A percentile compares a stretch with the other conserved stretches of the same genome.
Evolutionary conservation across 37 sponge, comb jelly and placozoan species (phyloP).

Genomic region (Crambe crambe): DNA sequence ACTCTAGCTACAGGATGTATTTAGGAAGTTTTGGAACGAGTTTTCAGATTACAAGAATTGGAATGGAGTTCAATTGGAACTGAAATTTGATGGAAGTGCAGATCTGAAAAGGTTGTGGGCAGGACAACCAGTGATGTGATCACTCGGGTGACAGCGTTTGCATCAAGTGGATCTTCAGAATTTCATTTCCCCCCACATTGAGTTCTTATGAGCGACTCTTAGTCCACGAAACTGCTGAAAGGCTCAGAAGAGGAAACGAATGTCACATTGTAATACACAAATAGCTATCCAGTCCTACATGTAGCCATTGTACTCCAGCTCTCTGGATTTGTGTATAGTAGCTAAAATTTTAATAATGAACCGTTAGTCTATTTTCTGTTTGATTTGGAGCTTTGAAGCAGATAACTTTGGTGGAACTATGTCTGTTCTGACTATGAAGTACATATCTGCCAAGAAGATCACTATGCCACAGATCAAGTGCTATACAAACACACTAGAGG

Average conservation of each 20-base stretch:
- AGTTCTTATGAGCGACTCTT: constrained; percentile 63
- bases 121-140: background rate
- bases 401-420: background rate
- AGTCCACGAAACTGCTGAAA: constrained; percentile 76
- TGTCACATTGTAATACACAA: constrained; percentile 72
- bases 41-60: constrained; percentile 46
- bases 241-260: constrained; percentile 52
- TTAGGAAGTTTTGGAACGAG: constrained; percentile 77
- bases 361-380: too few relatives aligned
- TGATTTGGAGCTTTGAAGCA: background rate
- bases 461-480: constrained; percentile 26
- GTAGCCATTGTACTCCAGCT: background rate
- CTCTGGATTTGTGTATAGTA: background rate
- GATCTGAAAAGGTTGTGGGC: background rate
- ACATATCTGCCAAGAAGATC: constrained; percentile 70
- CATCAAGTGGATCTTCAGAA: background rate
- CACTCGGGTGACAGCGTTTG: constrained; percentile 44
- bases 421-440: constrained; percentile 54
- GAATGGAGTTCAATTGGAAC: constrained; percentile 28
- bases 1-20: constrained; percentile 36
- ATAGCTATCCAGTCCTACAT: background rate
- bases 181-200: constrained; percentile 70
- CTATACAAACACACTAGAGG: constrained; percentile 53
- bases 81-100: constrained; percentile 18
- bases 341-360: background rate